A percentile compares a stretch with the other conserved stretches of the same genome.
Evolutionary conservation across 2,113 vertebrate species (phyloP).

Genomic region (Atlantisia rogersi): DNA sequence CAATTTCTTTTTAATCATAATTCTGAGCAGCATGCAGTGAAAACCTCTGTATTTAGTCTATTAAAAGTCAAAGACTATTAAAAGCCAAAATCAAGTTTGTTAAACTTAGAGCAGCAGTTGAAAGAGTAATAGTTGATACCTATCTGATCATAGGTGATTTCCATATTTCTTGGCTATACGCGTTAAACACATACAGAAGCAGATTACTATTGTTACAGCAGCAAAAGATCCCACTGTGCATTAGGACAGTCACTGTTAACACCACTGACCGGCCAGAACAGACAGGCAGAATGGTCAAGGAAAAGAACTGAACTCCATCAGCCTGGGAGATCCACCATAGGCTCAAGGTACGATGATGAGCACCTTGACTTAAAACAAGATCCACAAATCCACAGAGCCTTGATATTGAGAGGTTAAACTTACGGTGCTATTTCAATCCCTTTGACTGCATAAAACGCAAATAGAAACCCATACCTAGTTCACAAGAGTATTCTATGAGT

Average conservation of each 20-base stretch:
- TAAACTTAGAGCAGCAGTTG: background rate
- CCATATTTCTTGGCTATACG: background rate
- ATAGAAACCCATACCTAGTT: background rate
- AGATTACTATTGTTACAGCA: background rate
- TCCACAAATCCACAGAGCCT: background rate
- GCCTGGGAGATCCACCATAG: background rate
- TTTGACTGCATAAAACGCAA: background rate
- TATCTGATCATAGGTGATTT: background rate
- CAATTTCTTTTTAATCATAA: background rate
- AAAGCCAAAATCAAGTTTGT: background rate
- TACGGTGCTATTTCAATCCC: background rate
- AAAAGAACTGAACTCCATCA: background rate
- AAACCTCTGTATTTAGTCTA: background rate
- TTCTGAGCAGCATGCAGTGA: background rate
- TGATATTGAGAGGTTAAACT: background rate
- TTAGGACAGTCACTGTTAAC: background rate
- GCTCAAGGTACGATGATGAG: background rate
- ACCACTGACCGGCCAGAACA: background rate
- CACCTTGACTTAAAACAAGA: background rate
- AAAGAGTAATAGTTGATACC: background rate
- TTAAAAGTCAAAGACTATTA: background rate
- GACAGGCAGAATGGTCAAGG: background rate
- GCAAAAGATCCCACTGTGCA: background rate
- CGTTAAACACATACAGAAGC: fast-evolving
- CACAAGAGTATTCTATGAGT: background rate